Conservation (phyloP, 2,888 invertebrate genomes). For the Pyralis farinalis region DNA sequence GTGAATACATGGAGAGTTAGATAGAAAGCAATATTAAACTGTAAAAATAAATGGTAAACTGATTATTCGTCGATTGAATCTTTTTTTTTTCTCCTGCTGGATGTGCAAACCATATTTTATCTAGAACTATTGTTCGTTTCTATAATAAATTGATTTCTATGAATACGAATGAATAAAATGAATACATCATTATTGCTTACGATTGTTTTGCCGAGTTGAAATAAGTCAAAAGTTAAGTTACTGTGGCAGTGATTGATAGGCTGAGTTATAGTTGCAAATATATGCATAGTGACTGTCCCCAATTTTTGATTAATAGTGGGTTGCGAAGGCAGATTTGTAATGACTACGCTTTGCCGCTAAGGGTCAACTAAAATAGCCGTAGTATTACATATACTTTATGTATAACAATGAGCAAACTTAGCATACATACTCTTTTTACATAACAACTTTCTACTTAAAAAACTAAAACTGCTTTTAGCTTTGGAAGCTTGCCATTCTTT, state of each 20-base stretch:
- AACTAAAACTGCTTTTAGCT: no score
- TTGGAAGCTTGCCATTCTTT: no score
- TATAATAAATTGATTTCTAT: slow-evolving; percentile 1
- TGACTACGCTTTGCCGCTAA: slow-evolving; percentile 3
- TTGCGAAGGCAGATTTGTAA: slow-evolving; percentile 21
- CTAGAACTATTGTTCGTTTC: not conserved
- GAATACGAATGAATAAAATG: slow-evolving; percentile 2
- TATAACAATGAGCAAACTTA: no score
- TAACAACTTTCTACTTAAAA: no score
- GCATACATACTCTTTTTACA: no score
- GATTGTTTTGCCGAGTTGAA: not conserved
- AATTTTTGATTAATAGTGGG: slow-evolving; percentile 57
- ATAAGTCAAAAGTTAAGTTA: slow-evolving; percentile 14
- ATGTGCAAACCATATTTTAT: not conserved
- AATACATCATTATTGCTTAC: not conserved
- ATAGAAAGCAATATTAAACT: no score
- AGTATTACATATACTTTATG: no score
- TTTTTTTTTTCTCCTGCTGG: not conserved
- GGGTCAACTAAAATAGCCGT: no score
- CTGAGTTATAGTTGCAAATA: slow-evolving; percentile 24
- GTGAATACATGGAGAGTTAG: no score
- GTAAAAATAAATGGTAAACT: no score
- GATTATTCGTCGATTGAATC: not conserved
- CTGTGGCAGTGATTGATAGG: slow-evolving; percentile 20
- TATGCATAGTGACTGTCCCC: slow-evolving; percentile 30